Base-by-base conservation (phyloP, 2,113 vertebrate genomes). In the Verasper variegatus region DNA sequence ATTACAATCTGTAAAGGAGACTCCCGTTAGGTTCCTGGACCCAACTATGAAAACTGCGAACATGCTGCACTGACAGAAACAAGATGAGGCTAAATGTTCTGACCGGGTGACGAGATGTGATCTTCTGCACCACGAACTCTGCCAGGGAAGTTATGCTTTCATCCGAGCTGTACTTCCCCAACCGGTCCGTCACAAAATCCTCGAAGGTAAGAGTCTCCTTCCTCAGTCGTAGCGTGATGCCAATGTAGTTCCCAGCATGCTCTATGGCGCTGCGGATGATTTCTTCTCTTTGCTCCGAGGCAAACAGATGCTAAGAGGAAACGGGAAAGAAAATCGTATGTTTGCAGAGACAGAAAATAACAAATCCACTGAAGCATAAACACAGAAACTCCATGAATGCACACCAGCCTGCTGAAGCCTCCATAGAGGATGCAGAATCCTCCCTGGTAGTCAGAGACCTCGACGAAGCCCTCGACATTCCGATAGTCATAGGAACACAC, bases 401-500 rank as follows among this genome's bases (percentile, higher is more conserved):
- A 88, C 90, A 99, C 98, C 95, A 98, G 92, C 89, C 98, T 94
- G 93, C 97, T 96, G 93, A 99, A 99, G 87, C 98, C 98, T 59
- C 98, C 98, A 68, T 97, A 97, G 35, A 99, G 91, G 82, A 99
- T 96, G 90, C 97, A 97, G 92, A 99, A 99, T 5, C 98, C 98
- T 76, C 98, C 98, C 86, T 97, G 96, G 92, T 97, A 99, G 92
- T 97, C 97, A 13, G 95, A 92, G 45, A 98, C 90, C 91, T 99
- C 97, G 10, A 95, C 95, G 86, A 99, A 99, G 47, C 98, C 98
- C 95, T 99, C 98, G n/a, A 99, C 94, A 20, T 97, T 97, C 83
- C 97, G 96, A 80, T 99, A 99, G 92, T 99, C 98, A 68, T 99
- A 99, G 64, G 97, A 98, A 76, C 98, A 99, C n/a, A 98, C 93